phyloP scores from a whole-genome alignment of 2,888 invertebrate species.

The Limnephilus lunatus region DNA sequence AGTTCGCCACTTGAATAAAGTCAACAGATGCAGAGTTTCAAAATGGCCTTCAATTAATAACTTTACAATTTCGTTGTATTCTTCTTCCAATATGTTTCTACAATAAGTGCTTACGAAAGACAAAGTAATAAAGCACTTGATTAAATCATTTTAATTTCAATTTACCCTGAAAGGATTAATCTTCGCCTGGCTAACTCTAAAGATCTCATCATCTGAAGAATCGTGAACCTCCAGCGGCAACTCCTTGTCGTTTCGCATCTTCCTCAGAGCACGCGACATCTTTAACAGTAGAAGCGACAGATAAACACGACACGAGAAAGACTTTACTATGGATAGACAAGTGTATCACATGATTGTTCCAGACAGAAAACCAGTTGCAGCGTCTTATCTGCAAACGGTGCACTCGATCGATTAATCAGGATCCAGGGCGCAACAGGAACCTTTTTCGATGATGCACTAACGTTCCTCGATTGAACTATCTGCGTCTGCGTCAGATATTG shows the following conservation, averaged over 20 bases:
- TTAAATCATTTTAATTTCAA: background rate
- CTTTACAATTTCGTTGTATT: background rate
- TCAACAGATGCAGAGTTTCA: background rate
- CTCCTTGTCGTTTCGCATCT: slow-evolving; percentile 2
- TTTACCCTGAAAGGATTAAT: background rate
- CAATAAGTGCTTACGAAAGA: background rate
- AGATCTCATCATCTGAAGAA: background rate
- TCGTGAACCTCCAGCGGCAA: background rate
- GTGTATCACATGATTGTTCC: background rate
- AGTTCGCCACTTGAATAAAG: background rate
- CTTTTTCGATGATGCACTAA: background rate
- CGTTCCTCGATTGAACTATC: background rate
- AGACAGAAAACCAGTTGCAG: background rate
- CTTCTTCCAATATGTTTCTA: background rate
- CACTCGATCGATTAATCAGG: background rate
- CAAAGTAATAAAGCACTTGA: background rate
- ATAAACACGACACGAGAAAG: background rate
- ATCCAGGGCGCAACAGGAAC: background rate
- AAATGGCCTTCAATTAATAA: background rate
- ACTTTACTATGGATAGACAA: background rate
- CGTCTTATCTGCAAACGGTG: background rate
- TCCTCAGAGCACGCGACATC: background rate
- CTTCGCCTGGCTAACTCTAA: background rate
- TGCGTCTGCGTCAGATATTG: background rate
- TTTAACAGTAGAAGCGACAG: background rate